phyloP scores from a whole-genome alignment of 2,888 invertebrate genomes.

The Mythimna loreyi region DNA sequence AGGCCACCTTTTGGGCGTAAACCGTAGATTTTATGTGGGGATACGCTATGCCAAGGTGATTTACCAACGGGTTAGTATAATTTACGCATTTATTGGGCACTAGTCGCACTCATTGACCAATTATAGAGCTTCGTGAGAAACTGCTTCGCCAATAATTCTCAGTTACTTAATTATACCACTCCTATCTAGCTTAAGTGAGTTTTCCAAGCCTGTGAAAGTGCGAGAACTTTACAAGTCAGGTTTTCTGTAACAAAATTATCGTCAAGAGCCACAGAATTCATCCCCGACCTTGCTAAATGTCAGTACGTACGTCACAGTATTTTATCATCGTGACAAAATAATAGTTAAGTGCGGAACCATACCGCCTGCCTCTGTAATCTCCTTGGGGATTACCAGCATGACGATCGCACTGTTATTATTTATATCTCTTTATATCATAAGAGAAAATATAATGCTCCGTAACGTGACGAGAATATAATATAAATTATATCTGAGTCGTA shows the following conservation, averaged over 20 bases:
- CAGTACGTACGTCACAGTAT: slow-evolving; percentile 1
- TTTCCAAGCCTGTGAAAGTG: not conserved
- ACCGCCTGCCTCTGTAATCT: slow-evolving; percentile 13
- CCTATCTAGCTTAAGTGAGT: not conserved
- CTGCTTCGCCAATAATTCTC: slow-evolving; percentile 8
- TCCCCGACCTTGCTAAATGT: slow-evolving; percentile 3
- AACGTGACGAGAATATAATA: slow-evolving; percentile 40
- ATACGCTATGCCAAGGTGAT: slow-evolving; percentile 36
- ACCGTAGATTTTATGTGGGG: slow-evolving; percentile 47
- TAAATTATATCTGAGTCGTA: slow-evolving; percentile 14
- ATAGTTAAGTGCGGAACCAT: slow-evolving; percentile 1
- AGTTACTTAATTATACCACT: slow-evolving; percentile 1
- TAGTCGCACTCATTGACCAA: slow-evolving; percentile 24
- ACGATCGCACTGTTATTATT: slow-evolving; percentile 20
- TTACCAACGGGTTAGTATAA: slow-evolving; percentile 4
- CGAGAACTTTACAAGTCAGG: not conserved
- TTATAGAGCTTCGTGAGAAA: slow-evolving; percentile 9
- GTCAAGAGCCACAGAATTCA: not conserved
- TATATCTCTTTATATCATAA: slow-evolving; percentile 9
- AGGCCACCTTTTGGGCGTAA: slow-evolving; percentile 48
- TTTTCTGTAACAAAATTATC: not conserved
- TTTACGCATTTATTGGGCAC: slow-evolving; percentile 17
- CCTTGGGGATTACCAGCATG: slow-evolving; percentile 25
- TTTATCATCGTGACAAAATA: slow-evolving; percentile 17
- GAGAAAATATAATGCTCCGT: slow-evolving; percentile 43